phyloP scores from a whole-genome alignment of 2,888 invertebrate species.

The Dichetophora obliterata region DNA sequence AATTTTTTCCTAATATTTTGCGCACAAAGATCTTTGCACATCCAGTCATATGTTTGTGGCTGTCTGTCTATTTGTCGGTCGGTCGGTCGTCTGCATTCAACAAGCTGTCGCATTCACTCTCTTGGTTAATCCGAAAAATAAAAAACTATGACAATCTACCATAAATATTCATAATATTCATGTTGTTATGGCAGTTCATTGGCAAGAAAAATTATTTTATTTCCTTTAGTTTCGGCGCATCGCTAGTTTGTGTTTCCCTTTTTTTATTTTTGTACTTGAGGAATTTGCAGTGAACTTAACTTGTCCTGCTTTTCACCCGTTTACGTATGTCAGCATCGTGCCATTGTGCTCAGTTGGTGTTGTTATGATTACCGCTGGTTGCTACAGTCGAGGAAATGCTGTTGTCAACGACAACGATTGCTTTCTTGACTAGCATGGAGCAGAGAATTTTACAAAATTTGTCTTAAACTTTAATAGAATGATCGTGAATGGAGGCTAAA shows the following conservation, averaged over 20 bases:
- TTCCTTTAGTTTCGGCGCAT: no score
- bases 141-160: conserved; percentile 18
- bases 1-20: neutral
- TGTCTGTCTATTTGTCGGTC: neutral
- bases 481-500: no score
- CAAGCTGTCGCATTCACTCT: neutral
- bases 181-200: neutral
- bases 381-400: neutral
- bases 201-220: neutral
- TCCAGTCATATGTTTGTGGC: neutral
- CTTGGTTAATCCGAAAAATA: neutral
- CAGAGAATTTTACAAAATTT: no score
- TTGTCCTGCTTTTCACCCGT: neutral
- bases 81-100: no score
- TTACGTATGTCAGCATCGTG: neutral
- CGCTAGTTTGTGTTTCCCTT: no score
- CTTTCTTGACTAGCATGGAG: neutral
- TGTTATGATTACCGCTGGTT: neutral
- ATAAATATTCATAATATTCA: conserved; percentile 35
- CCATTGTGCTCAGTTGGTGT: neutral
- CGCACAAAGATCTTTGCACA: neutral
- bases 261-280: no score
- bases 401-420: neutral
- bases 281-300: no score
- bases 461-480: no score